Percentiles rank a stretch among this genome's conserved stretches.
phyloP scores from a whole-genome alignment of 2,113 vertebrate genomes.

The Hipposideros armiger region DNA sequence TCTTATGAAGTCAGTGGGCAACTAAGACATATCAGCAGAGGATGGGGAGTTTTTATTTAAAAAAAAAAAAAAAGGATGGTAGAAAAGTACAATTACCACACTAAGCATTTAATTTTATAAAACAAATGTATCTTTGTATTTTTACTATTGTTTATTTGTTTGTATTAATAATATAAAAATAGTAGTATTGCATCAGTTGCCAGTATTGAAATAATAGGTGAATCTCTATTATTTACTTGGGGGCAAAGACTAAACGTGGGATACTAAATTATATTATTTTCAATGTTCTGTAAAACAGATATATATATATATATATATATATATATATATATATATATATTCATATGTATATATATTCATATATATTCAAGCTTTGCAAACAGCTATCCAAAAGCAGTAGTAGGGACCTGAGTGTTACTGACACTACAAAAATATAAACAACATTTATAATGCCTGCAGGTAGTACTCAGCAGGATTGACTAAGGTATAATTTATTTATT shows the following conservation, averaged over 20 bases:
- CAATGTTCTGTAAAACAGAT: not conserved
- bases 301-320: not conserved
- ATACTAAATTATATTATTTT: not conserved
- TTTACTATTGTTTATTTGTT: not conserved
- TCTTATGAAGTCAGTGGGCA: not conserved
- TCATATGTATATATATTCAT: not conserved
- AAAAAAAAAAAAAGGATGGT: not conserved
- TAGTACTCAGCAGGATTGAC: not conserved
- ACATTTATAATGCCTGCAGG: not conserved
- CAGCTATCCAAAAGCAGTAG: not conserved
- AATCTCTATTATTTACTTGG: not conserved
- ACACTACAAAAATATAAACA: not conserved
- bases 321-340: not conserved
- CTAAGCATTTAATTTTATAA: not conserved
- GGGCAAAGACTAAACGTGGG: not conserved
- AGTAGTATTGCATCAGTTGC: not conserved
- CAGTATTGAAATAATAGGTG: not conserved
- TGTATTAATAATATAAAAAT: not conserved
- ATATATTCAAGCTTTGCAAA: not conserved
- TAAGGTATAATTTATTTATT: not conserved
- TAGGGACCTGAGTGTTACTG: not conserved
- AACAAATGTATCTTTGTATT: not conserved
- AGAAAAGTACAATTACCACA: not conserved
- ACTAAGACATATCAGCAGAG: not conserved
- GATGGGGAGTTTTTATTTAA: not conserved